These are phyloP conservation scores for Larimichthys polyactis DNA, from an alignment of 2,113 vertebrate species.

Conservation along the genomic window DNA sequence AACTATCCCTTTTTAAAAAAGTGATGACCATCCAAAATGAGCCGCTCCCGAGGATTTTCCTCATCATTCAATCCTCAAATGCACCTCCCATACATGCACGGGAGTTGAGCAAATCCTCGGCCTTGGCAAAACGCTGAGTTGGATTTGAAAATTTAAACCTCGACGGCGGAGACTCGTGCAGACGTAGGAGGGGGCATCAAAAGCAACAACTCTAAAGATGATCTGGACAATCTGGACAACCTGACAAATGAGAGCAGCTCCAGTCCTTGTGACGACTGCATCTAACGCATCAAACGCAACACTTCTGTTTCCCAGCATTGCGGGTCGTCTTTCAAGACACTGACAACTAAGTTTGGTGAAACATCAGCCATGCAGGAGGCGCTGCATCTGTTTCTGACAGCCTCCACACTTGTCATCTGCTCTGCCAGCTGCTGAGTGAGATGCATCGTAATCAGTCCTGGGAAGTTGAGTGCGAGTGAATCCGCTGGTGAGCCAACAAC, in stretches of 20 bases:
- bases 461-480: not conserved
- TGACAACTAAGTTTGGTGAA: constrained; percentile 44
- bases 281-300: constrained; percentile 16
- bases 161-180: not conserved
- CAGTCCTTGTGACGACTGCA: not conserved
- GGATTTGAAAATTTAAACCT: not conserved
- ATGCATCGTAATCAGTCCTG: constrained; percentile 36
- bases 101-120: not conserved
- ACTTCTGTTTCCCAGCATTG: not conserved
- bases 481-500: constrained; percentile 45
- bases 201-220: not conserved
- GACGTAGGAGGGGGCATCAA: not conserved
- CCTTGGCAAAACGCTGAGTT: not conserved
- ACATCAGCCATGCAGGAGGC: constrained; percentile 21
- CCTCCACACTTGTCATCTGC: constrained; percentile 22
- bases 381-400: constrained; percentile 54
- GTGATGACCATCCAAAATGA: constrained; percentile 21
- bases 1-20: not conserved
- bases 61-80: not conserved
- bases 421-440: constrained; percentile 49
- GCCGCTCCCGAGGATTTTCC: constrained; percentile 19
- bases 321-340: not conserved
- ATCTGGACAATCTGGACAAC: not conserved
- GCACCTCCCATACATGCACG: not conserved
- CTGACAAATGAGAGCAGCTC: constrained; percentile 7